Conservation (phyloP, 2,113 vertebrate genomes). For the Passer montanus region DNA sequence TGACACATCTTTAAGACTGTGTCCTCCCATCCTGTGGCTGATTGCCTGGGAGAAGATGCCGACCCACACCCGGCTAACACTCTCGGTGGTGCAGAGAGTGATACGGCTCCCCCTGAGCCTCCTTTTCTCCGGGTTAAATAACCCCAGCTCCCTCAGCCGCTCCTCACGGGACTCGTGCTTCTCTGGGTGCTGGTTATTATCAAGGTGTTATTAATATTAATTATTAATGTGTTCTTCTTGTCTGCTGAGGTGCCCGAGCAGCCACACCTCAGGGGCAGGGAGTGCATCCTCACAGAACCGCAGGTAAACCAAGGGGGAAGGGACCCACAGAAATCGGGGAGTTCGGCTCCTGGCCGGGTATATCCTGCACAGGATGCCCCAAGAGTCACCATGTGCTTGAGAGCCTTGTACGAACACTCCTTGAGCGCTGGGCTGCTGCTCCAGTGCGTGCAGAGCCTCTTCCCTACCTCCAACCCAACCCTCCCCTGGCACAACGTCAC, state of each 20-base stretch:
- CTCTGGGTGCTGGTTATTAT: background rate
- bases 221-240: accelerated
- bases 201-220: accelerated
- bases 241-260: background rate
- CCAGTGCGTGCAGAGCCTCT: background rate
- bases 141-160: background rate
- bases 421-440: too few species aligned
- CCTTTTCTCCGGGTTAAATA: background rate
- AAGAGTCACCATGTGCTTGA: too few species aligned
- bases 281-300: background rate
- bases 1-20: background rate
- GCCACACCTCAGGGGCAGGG: too few species aligned
- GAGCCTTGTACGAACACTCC: background rate
- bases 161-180: background rate
- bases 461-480: accelerated
- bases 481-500: background rate
- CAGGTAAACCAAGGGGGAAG: background rate
- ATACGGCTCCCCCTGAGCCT: accelerated
- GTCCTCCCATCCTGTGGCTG: accelerated
- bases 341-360: too few species aligned
- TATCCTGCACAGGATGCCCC: too few species aligned
- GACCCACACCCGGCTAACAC: background rate
- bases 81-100: background rate
- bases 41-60: background rate
- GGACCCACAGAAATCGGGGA: too few species aligned